Evolutionary conservation across 2,888 invertebrate species (phyloP), one percentile per base, ranked within the genome.

Genomic region (Meloe dianella): DNA sequence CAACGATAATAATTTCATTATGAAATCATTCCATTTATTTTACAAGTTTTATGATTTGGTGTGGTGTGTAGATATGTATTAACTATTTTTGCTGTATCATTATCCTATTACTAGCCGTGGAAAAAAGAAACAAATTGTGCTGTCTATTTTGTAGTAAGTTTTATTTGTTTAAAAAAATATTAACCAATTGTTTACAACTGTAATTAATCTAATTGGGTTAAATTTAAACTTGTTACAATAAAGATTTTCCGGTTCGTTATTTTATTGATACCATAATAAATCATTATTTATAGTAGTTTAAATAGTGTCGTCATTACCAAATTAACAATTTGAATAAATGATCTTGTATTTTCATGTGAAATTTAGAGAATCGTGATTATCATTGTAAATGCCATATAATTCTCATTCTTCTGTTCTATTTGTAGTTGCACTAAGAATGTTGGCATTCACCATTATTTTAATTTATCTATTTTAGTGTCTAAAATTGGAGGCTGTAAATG

Each of bases 401-500:
- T 62, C 35, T 32, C 29, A 56, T 60, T 54, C 54, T 57, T 61
- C 30, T 60, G 12, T 62, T 60, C 54, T 66, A 66, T 66, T 66
- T 66, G 57, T 66, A 63, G 66, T 59, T 54, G 61, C 10, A 61
- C 51, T 56, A 57, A n/a, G 41, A 58, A 57, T 63, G 57, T 41
- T 60, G 60, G 63, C 57, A 56, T 66, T 66, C 38, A 61, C 54
- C 61, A 66, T 54, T 54, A 54, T 59, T 66, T 63, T 56, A 60
- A 63, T 63, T 62, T 63, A 66, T 66, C 66, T 63, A 54, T 54
- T 54, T 41, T 63, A 20, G 57, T 12, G 60, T 66, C 63, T 66
- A 66, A 66, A 66, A 60, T 60, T 66, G 66, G 66, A 66, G 60
- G 54, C 57, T 59, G 57, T 64, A 64, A 67, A 67, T 57, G 67